Conservation (phyloP, 1,140 invertebrate genomes). For the Dufourea novaeangliae region DNA sequence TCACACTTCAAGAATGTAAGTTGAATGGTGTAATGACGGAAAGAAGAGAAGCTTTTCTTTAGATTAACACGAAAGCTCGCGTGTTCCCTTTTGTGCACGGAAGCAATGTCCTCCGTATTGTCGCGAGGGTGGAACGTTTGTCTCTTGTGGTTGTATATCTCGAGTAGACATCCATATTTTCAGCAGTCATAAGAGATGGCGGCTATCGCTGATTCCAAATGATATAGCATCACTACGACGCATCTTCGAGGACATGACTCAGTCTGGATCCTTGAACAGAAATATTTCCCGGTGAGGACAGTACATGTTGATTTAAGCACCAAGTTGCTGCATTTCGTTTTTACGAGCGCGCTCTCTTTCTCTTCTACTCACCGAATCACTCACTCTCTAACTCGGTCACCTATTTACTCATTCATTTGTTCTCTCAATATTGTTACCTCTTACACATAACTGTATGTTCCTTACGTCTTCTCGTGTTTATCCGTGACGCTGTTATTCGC, state of each 20-base stretch:
- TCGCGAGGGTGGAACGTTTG: neutral
- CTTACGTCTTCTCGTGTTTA: neutral
- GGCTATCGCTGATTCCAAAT: slow-evolving; percentile 87
- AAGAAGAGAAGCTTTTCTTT: neutral
- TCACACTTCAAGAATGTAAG: slow-evolving; percentile 84
- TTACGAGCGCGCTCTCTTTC: neutral
- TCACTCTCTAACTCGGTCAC: too few relatives aligned
- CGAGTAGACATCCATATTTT: slow-evolving; percentile 65
- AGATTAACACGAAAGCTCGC: neutral
- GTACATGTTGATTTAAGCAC: slow-evolving; percentile 46
- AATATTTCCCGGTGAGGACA: slow-evolving; percentile 72
- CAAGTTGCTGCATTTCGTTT: slow-evolving; percentile 32
- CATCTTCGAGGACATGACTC: slow-evolving; percentile 87
- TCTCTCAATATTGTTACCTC: neutral
- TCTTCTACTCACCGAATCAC: too few relatives aligned
- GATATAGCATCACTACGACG: slow-evolving; percentile 88
- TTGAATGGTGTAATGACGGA: neutral
- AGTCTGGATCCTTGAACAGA: slow-evolving; percentile 70
- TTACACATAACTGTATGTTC: neutral
- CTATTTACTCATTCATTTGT: too few relatives aligned
- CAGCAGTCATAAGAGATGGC: slow-evolving; percentile 87
- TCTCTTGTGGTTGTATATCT: neutral
- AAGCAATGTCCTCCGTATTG: neutral
- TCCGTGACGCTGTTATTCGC: neutral
- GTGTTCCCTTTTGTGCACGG: neutral